Conservation (phyloP, 2,113 vertebrate species). For the Leptobrachium leishanense region DNA sequence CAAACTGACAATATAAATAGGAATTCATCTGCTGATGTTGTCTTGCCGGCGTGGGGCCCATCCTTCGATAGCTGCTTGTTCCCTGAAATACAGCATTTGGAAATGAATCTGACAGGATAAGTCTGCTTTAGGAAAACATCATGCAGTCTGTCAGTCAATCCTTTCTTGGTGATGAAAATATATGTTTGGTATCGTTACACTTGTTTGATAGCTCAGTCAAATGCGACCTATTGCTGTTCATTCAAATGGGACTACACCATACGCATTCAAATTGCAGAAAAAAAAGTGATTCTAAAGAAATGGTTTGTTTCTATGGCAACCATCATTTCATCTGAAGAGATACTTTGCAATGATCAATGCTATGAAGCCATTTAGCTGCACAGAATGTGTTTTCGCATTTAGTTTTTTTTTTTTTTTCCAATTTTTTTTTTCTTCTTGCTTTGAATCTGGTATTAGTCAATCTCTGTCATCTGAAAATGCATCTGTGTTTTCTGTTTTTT, state of each 20-base stretch:
- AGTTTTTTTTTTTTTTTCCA: too few species aligned
- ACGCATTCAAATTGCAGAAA: neutral
- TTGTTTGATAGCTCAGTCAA: neutral
- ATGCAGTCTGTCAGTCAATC: neutral
- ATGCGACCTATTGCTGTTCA: neutral
- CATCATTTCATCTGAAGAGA: constrained; percentile 6
- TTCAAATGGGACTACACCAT: neutral
- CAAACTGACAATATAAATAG: neutral
- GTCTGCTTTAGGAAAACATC: neutral
- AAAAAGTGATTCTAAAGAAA: constrained; percentile 1
- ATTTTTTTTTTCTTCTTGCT: neutral
- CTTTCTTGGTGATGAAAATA: neutral
- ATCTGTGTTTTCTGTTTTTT: neutral
- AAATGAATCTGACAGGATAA: neutral
- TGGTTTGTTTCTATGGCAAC: constrained; percentile 20
- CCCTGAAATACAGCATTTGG: neutral
- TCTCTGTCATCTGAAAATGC: neutral
- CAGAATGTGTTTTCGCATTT: neutral
- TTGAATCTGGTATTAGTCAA: neutral
- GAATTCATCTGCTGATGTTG: neutral
- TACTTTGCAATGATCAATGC: neutral
- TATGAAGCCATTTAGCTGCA: neutral
- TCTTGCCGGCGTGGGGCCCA: neutral
- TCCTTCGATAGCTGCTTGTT: neutral
- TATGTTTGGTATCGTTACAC: neutral